A percentile compares a stretch with the other conserved stretches of the same genome.
These are phyloP conservation scores for Pelusios castaneus DNA, from an alignment of 2,113 vertebrate genomes.

Conservation along the genomic window DNA sequence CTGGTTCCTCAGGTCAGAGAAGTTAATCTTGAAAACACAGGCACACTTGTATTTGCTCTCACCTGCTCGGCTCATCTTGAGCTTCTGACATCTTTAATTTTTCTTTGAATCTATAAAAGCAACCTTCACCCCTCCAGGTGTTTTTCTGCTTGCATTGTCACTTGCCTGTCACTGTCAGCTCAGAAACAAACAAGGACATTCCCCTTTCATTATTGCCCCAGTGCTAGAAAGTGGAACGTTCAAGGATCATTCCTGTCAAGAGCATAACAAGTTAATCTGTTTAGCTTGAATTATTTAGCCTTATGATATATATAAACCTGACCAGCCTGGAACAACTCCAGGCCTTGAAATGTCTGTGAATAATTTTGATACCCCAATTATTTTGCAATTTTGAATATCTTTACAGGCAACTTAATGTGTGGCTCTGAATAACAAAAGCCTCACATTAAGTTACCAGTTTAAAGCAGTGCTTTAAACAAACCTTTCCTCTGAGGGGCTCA, in stretches of 20 bases:
- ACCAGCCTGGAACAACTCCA: constrained; percentile 18
- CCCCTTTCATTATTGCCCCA: constrained; percentile 13
- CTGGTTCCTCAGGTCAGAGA: rapidly evolving
- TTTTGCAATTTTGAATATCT: constrained; percentile 55
- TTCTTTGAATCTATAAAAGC: neutral
- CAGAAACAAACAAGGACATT: neutral
- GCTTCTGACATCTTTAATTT: neutral
- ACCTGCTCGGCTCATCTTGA: neutral
- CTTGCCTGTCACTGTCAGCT: constrained; percentile 16
- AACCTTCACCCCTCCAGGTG: neutral
- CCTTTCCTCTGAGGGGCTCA: neutral
- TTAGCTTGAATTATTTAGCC: constrained; percentile 70
- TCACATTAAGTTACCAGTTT: neutral
- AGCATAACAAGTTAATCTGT: constrained; percentile 64
- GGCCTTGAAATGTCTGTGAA: constrained; percentile 8
- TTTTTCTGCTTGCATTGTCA: neutral
- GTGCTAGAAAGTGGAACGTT: neutral
- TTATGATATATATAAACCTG: constrained; percentile 60
- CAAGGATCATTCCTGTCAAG: constrained; percentile 64
- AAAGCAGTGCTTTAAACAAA: neutral
- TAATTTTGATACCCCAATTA: constrained; percentile 39
- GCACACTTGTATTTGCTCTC: neutral
- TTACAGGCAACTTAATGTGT: constrained; percentile 29
- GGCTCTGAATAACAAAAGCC: neutral
- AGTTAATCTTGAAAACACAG: neutral